Base-by-base conservation (phyloP, 2,888 invertebrate genomes). In the Ptychoptera contaminata region DNA sequence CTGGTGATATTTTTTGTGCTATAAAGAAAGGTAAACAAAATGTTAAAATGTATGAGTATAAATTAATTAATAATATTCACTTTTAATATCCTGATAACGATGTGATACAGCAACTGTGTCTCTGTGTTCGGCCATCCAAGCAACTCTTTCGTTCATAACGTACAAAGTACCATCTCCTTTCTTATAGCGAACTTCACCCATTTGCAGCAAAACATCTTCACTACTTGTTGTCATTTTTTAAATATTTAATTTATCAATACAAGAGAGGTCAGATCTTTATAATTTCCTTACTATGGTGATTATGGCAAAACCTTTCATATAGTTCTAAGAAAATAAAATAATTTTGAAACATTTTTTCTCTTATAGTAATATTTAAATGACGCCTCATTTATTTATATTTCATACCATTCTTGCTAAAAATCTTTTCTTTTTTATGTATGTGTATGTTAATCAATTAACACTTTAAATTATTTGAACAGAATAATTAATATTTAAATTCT, bases 1-100 rank as follows among this genome's bases (percentile, higher is more conserved):
- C 93, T 0, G 97, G 94, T 23, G 88, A 88, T 55, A 99, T 96
- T 69, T 96, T 93, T 73, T 98, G 97, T 51, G 83, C 90, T 91
- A 63, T 40, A 70, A 68, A 40, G 30, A 14, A 48, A 11, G 37
- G 7, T 23, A 41, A 40, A 10, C 16, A 36, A 40, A 40, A 39
- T 12, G 23, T 23, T 23, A 23, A 23, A 15, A 35, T 40, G 9
- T 44, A 29, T 36, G 31, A 30, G 40, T 38, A 47, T 43, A 42
- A 30, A 42, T 37, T 37, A 29, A 42, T 16, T 39, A 44, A 34
- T 40, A 40, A 23, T 29, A 65, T 74, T 74, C 72, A 90, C 92
- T 81, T 76, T 94, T 96, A 52, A 97, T 93, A 65, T 96, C 94
- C 48, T 88, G 83, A 68, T 90, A 97, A 61, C 83, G 79, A 67